Evolutionary conservation across 2,113 vertebrate genomes (phyloP).

Genomic region (Nicator chloris): DNA sequence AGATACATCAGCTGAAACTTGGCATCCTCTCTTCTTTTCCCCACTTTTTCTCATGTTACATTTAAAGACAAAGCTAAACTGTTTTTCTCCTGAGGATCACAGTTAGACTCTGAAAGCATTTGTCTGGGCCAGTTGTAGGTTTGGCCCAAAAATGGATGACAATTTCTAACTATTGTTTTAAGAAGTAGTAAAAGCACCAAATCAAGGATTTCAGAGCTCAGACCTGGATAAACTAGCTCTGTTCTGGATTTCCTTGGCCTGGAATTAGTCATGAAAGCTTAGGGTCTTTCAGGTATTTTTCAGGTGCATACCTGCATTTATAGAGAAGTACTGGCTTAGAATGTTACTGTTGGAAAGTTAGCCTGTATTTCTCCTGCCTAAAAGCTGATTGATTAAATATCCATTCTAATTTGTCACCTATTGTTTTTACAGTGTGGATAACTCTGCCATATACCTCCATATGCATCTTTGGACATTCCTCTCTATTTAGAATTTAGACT

Average conservation of each 20-base stretch:
- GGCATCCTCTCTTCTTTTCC: not conserved
- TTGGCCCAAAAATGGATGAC: not conserved
- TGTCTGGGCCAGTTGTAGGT: not conserved
- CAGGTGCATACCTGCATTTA: not conserved
- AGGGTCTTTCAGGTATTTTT: not conserved
- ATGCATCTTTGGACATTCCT: not conserved
- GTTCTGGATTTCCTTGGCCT: not conserved
- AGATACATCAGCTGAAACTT: not conserved
- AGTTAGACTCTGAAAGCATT: not conserved
- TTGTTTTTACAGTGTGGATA: not conserved
- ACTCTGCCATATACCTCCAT: not conserved
- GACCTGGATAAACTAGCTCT: not conserved
- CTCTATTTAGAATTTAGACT: not conserved
- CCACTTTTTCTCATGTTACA: not conserved
- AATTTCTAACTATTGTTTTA: not conserved
- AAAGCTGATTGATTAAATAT: not conserved
- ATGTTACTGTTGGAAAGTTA: not conserved
- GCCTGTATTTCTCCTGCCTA: not conserved
- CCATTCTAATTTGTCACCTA: not conserved
- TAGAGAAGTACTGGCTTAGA: not conserved
- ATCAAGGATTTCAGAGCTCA: not conserved
- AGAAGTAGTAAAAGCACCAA: not conserved
- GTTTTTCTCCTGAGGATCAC: not conserved
- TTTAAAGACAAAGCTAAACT: not conserved
- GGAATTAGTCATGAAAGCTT: not conserved